Conservation (phyloP, 2,113 vertebrate species). For the chimpanzee (Pan troglodytes) region NHGRI_mPanTro3-v2.1_pri NC_072420.2:35828501-35829000, state of each 20-base stretch:
- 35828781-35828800: not conserved
- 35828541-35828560: not conserved
- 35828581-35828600: not conserved
- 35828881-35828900: not conserved
- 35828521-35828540: not conserved
- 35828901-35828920: not conserved
- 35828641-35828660: no score
- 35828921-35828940: not conserved
- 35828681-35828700: not conserved
- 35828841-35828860: not conserved
- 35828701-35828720: not conserved
- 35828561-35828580: not conserved
- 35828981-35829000: not conserved
- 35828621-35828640: not conserved
- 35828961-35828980: not conserved
- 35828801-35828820: rapidly evolving
- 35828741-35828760: not conserved
- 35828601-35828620: not conserved
- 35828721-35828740: no score
- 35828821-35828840: not conserved
- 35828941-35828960: not conserved
- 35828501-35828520: not conserved
- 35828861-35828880: not conserved
- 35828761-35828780: not conserved
- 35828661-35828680: not conserved